Percentiles rank a stretch among this genome's conserved stretches.
Conservation (phyloP, 2,888 invertebrate genomes). For the Sympetrum striolatum region DNA sequence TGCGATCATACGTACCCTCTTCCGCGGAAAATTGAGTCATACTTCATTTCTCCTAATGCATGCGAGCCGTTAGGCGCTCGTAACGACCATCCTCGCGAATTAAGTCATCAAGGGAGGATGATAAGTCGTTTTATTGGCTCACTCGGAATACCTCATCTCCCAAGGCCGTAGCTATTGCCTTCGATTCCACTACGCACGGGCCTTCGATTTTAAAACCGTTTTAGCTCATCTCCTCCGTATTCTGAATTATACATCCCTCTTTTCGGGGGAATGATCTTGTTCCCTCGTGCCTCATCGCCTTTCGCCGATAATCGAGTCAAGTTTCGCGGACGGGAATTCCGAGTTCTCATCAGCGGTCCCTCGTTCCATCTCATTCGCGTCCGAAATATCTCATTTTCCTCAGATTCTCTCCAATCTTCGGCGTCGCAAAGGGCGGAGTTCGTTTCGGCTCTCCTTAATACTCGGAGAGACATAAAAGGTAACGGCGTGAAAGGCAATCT, state of each 20-base stretch:
- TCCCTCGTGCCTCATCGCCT: not conserved
- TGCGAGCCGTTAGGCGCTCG: not conserved
- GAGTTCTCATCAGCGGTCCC: not conserved
- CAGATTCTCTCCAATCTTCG: constrained; percentile 4
- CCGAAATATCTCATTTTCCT: constrained; percentile 10
- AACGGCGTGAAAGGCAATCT: not conserved
- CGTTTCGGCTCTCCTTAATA: not conserved
- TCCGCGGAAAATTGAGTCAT: not conserved
- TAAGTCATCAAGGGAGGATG: not conserved
- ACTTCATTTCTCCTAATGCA: not conserved
- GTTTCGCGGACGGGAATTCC: constrained; percentile 1
- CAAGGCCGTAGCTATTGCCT: not conserved
- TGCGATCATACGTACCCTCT: too few species aligned
- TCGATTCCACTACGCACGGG: not conserved
- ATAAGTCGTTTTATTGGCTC: not conserved
- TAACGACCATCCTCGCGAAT: not conserved
- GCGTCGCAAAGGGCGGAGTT: not conserved
- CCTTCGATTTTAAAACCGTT: not conserved
- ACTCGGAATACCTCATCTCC: not conserved
- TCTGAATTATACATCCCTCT: not conserved
- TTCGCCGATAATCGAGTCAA: constrained; percentile 8
- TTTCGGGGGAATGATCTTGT: not conserved
- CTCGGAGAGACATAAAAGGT: not conserved
- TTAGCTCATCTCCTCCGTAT: not conserved
- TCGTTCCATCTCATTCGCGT: not conserved